phyloP scores from a whole-genome alignment of 2,113 vertebrate genomes.

The Hemiscyllium ocellatum region DNA sequence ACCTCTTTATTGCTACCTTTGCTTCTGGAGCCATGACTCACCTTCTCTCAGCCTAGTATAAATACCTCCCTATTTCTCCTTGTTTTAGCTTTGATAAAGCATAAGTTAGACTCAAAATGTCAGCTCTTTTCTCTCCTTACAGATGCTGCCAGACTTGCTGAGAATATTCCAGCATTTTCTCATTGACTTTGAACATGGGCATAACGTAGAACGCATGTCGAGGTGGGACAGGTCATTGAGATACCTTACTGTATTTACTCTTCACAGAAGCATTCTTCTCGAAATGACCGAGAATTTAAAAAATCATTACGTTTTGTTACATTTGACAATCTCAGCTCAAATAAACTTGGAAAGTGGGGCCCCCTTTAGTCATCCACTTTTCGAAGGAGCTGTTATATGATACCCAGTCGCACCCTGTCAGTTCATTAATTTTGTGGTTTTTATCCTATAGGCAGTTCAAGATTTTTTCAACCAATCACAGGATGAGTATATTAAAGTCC shows the following conservation, averaged over 20 bases:
- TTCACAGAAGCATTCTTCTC: neutral
- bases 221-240: neutral
- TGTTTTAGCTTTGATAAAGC: too few relatives aligned
- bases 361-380: neutral
- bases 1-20: too few relatives aligned
- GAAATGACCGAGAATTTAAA: neutral
- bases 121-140: too few relatives aligned
- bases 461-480: conserved; percentile 24
- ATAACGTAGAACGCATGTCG: neutral
- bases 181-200: neutral
- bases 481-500: conserved; percentile 29
- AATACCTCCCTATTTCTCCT: too few relatives aligned
- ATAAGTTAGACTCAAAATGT: too few relatives aligned
- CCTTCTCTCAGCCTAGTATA: too few relatives aligned
- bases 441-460: conserved; percentile 9
- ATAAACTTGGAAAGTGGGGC: neutral
- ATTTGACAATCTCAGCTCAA: neutral
- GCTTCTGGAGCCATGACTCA: too few relatives aligned
- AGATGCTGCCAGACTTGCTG: too few relatives aligned
- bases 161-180: too few relatives aligned
- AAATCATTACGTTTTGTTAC: neutral
- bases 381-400: neutral
- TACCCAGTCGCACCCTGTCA: too few relatives aligned
- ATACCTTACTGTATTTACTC: neutral
- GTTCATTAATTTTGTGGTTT: neutral